Base-by-base conservation (phyloP, 2,797 vertebrate species). In the Gadopsis bispinosus region DNA sequence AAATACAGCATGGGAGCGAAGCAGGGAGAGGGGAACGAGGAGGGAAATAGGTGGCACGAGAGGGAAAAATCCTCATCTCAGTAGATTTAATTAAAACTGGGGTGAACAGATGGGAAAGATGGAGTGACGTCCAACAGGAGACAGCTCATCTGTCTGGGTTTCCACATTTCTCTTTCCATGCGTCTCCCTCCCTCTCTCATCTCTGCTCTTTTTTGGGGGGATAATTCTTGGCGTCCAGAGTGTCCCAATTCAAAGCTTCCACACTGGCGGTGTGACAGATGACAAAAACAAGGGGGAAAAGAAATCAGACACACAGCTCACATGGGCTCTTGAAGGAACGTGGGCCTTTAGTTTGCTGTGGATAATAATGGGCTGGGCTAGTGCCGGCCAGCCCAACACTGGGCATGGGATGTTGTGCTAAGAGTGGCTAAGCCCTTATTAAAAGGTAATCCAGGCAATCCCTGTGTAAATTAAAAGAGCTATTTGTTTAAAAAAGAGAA, bases 81-180 rank as follows among this genome's bases (percentile, higher is more conserved):
- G 96, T 96, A 97, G 97, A 97, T 98, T 98, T 98, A 98, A 99
- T 99, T 99, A 98, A 98, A 98, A 97, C 94, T 85, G 87, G 94
- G 94, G 94, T 79, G 96, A 99, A 97, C 97, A 99, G 97, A 99
- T 98, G 97, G 97, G 95, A 93, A 96, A 97, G 96, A 97, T 90
- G 94, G 96, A 96, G 95, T 93, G 95, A 96, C 95, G 94, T 95
- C 96, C 96, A 97, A 95, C 96, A 95, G 95, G 96, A 98, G 96
- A 96, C 95, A 82, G 83, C 96, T 98, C 96, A 97, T 97, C 97
- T 97, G 96, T 96, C 96, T 94, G 92, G 95, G 95, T 93, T 96
- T 95, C 85, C 75, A 84, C 80, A 79, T 84, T 88, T 87, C 78
- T 87, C 80, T 84, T 73, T 75, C 75, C 62, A 75, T 80, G 71